A percentile compares a stretch with the other conserved stretches of the same genome.
phyloP scores from a whole-genome alignment of 2,888 invertebrate species.

The Gastracanthus pulcherrimus region DNA sequence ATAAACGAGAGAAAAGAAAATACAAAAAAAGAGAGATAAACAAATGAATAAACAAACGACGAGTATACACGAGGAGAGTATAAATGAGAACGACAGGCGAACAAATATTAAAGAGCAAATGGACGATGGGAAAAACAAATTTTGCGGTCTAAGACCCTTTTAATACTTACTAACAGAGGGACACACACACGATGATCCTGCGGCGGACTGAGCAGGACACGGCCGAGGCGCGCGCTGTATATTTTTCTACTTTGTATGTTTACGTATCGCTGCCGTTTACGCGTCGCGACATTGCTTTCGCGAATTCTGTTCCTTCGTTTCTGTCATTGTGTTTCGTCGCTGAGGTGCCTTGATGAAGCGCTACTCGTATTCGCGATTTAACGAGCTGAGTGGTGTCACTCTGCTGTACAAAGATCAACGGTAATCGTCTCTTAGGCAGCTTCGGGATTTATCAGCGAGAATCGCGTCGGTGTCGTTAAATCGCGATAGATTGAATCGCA shows the following conservation, averaged over 20 bases:
- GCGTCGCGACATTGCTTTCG: too few relatives aligned
- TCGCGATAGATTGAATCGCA: too few relatives aligned
- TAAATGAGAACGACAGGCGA: conserved; percentile 48
- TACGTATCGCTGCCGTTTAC: conserved; percentile 18
- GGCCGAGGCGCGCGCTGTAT: conserved; percentile 41
- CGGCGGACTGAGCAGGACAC: conserved; percentile 70
- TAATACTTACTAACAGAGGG: conserved; percentile 65
- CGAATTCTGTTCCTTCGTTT: too few relatives aligned
- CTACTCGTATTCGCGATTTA: too few relatives aligned
- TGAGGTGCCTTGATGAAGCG: too few relatives aligned
- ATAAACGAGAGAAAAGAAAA: conserved; percentile 23
- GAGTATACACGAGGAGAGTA: conserved; percentile 41
- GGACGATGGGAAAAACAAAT: conserved; percentile 3
- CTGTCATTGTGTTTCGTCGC: neutral
- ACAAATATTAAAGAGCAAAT: conserved; percentile 50
- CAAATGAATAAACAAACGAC: conserved; percentile 46
- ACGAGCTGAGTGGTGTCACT: too few relatives aligned
- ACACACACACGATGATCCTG: conserved; percentile 56
- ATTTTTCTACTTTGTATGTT: conserved; percentile 20
- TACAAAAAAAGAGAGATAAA: conserved; percentile 53
- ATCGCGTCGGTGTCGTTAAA: too few relatives aligned
- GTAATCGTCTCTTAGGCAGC: too few relatives aligned
- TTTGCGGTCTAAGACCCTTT: conserved; percentile 71
- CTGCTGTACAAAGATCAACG: too few relatives aligned
- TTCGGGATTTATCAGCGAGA: too few relatives aligned